Evolutionary conservation across 1,140 invertebrate species (phyloP), one percentile per base, ranked within the genome.

Genomic region (Cheumatopsyche charites): DNA sequence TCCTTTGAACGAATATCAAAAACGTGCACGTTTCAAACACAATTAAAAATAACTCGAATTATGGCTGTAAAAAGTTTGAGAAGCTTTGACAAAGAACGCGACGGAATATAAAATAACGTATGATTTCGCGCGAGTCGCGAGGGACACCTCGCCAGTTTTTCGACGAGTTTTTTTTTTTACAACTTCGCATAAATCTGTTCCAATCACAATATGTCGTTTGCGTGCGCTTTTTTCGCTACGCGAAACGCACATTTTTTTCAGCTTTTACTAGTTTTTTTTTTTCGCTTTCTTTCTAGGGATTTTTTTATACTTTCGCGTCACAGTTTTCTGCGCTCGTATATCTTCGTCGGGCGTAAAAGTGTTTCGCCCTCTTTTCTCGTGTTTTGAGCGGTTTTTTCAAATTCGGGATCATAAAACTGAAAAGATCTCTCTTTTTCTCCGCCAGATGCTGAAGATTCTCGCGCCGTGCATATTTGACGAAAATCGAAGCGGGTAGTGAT

Each of bases 71-170:
- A 36, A 36, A 36, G 29, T 36, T 36, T 36, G 29, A 36, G 72
- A 58, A 62, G 66, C 58, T 21, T 67, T 62, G 71, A 67, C 71
- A 67, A 68, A 68, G 63, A 43, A 42, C 25, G 52, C 66, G 61
- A 42, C 55, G 42, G 73, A 75, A 72, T 75, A 72, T 75, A 75
- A 75, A 75, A 75, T 75, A 75, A 75, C 73, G 73, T 72, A 74
- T 67, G 73, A 72, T 67, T 71, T 52, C 52, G 62, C 63, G 52
- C 62, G 47, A 21, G 47, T 41, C 29, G 62, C 29, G 62, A 63
- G 62, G 62, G 42, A 45, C 29, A 41, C 29, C 62, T 63, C 62
- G 29, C 11, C 9, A 63, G 62, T 63, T 63, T 45, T 67, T 45
- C 63, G 21, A 15, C 47, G 17, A 5, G 11, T 36, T 36, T n/a